Evolutionary conservation across 2,797 vertebrate genomes (phyloP).

Genomic region (Loris lydekkerianus): DNA sequence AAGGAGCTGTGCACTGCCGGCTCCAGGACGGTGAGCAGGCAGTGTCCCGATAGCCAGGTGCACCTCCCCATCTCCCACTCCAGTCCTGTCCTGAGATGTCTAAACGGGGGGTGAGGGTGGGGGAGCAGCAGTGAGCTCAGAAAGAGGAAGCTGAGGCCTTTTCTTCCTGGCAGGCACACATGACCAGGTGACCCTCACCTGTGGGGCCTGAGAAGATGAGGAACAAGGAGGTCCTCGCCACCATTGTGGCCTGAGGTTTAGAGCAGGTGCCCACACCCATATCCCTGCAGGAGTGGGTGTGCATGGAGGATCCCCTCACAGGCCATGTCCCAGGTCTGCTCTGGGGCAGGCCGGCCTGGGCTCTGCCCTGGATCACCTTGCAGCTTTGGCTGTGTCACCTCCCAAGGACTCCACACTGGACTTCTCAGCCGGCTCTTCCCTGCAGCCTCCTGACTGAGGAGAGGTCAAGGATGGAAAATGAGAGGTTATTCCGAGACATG

Average conservation of each 20-base stretch:
- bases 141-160: not conserved
- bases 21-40: not conserved
- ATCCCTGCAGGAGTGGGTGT: too few relatives aligned
- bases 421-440: not conserved
- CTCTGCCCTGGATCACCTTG: not conserved
- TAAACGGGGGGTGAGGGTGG: not conserved
- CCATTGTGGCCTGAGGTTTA: rapidly evolving
- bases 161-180: not conserved
- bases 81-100: not conserved
- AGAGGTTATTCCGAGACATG: too few relatives aligned
- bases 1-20: slow-evolving; percentile 49
- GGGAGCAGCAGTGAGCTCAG: not conserved
- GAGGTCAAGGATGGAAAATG: too few relatives aligned
- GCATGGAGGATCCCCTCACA: not conserved
- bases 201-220: not conserved
- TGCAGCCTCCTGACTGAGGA: not conserved
- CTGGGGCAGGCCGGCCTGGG: not conserved
- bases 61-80: slow-evolving; percentile 70
- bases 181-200: not conserved
- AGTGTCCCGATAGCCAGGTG: slow-evolving; percentile 61
- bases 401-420: too few relatives aligned
- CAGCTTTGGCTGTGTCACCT: not conserved
- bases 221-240: not conserved
- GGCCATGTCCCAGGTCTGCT: too few relatives aligned
- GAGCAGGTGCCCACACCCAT: rapidly evolving